Base-by-base conservation (phyloP, 1,140 invertebrate species). In the Coptotermes formosanus region DNA sequence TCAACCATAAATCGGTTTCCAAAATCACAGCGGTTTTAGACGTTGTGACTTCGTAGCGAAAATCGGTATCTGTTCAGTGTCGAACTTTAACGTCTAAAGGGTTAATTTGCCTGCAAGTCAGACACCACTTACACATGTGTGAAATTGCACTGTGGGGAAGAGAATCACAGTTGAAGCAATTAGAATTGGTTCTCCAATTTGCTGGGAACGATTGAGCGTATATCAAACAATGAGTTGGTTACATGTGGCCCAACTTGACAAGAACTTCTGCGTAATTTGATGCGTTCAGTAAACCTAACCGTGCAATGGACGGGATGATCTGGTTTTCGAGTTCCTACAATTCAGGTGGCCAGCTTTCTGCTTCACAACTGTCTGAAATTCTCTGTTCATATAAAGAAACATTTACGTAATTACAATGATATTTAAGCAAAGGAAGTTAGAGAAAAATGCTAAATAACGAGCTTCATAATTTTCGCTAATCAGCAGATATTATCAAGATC, bases 81-180 rank as follows among this genome's bases (percentile, higher is more conserved):
- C 64, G 64, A 75, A 75, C 64, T 75, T 75, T 75, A 30, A n/a
- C 25, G 64, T n/a, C n/a, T 75, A 75, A 75, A 75, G 64, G 25
- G 64, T 75, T 75, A 75, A 75, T 75, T 30, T 75, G 64, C 64
- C 64, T 75, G 64, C 16, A 75, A 75, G 25, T n/a, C 64, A 25
- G 64, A n/a, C 25, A 16, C 64, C 64, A 75, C 25, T 75, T 30
- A 9, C 64, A 75, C 14, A 30, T n/a, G 64, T 75, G 64, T 30
- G 64, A 75, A 75, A 75, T 75, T 75, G 30, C 64, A n/a, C 64
- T 75, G 64, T 30, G 9, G 64, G 64, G 64, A 75, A 75, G 64
- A 75, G 64, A 25, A 75, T 75, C 64, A 75, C 25, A n/a, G 64
- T 75, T 75, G 64, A 30, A 75, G 25, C 64, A 75, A 75, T 75